These are phyloP conservation scores for Dipodomys ordii DNA, from an alignment of 2,113 vertebrate species.

Conservation along the genomic window DNA sequence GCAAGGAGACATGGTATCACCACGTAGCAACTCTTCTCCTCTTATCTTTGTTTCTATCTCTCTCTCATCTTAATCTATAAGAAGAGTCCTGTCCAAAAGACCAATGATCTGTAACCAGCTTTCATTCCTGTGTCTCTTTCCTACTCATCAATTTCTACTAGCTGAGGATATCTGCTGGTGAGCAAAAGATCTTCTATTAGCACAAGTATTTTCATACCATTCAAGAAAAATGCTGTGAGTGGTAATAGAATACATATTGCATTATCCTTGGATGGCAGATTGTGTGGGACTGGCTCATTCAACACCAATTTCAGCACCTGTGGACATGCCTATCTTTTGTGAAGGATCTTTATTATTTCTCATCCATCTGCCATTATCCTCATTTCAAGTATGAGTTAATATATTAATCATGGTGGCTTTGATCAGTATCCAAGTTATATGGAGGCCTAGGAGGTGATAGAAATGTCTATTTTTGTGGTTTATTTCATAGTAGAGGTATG, in stretches of 20 bases:
- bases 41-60: neutral
- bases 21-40: too few species aligned
- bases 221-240: neutral
- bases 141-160: neutral
- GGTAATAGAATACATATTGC: neutral
- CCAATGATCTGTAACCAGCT: neutral
- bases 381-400: neutral
- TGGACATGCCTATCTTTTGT: neutral
- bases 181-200: neutral
- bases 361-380: neutral
- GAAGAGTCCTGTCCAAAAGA: neutral
- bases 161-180: neutral
- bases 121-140: neutral
- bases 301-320: accelerated
- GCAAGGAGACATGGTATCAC: neutral
- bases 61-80: neutral
- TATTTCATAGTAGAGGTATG: neutral
- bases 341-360: neutral
- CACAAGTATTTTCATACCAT: neutral
- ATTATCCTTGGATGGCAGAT: neutral
- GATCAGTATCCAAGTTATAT: neutral
- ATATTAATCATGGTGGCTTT: neutral
- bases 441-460: neutral
- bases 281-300: neutral
- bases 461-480: neutral